Base-by-base conservation (phyloP, 2,797 vertebrate genomes). In the Philypnodon macrostomus region DNA sequence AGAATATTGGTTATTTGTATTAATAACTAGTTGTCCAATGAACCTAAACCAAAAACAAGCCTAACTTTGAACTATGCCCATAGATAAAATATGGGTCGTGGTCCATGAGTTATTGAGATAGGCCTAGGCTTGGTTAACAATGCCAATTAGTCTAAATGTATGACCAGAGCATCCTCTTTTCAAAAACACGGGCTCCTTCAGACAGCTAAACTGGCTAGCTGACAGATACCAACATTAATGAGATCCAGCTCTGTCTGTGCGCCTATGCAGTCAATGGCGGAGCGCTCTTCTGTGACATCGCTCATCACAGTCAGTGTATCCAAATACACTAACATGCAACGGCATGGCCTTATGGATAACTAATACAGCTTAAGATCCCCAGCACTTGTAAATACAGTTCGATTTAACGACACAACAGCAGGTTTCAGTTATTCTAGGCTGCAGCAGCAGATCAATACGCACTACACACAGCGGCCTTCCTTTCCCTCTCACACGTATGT, bases 251-350 rank as follows among this genome's bases (percentile, higher is more conserved):
- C 62, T 63, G 61, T 57, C 66, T 67, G 59, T 82, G 67, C 60
- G 76, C 64, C 73, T 77, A 79, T 77, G 82, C 79, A 81, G 73
- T 85, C 86, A 87, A 89, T 89, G 84, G 86, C 84, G 85, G 80
- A 79, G 67, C 70, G 58, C 74, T 76, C 68, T 65, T 49, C 40
- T 64, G 58, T 62, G 64, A 59, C 59, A 66, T 58, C 67, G 55
- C 49, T 53, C 30, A 46, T 57, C 47, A 41, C 11, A 19, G 35
- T 23, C 30, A 38, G 33, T 53, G 5, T 14, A 17, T 53, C 17
- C 33, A 68, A 36, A 72, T 4, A 44, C 51, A 58, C 0, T 53
- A 15, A 46, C 59, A 66, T 12, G 30, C 34, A 45, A 14, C 26
- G 42, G 29, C 38, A 37, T 42, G 35, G 15, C 24, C 39, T 13